These are phyloP conservation scores for Lymantria dispar DNA, from an alignment of 2,888 invertebrate genomes.

Conservation along the genomic window DNA sequence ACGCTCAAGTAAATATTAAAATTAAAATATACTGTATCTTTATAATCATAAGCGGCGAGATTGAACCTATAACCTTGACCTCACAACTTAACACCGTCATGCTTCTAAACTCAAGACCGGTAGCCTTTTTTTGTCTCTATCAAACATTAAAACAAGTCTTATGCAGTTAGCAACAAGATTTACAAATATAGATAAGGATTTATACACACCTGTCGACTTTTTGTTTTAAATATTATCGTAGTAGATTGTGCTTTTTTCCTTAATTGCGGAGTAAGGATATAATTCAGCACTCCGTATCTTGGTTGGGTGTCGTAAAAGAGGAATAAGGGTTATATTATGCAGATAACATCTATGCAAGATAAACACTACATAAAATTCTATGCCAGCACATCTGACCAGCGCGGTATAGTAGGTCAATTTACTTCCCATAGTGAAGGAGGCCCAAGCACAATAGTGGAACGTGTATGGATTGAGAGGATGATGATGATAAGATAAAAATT, in stretches of 20 bases:
- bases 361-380: too few species aligned
- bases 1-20: too few species aligned
- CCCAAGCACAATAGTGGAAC: too few species aligned
- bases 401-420: too few species aligned
- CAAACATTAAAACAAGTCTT: slow-evolving; percentile 1
- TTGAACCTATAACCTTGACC: slow-evolving; percentile 7
- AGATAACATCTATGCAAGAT: too few species aligned
- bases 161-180: slow-evolving; percentile 6
- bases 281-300: background rate
- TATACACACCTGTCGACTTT: background rate
- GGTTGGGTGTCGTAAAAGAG: background rate
- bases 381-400: too few species aligned
- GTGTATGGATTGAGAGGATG: too few species aligned
- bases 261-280: background rate
- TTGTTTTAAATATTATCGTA: background rate
- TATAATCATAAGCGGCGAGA: background rate
- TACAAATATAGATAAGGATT: background rate
- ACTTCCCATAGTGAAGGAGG: too few species aligned
- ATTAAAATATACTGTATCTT: background rate
- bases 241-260: too few species aligned
- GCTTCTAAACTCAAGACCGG: slow-evolving; percentile 7
- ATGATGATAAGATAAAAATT: too few species aligned
- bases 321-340: background rate
- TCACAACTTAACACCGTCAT: slow-evolving; percentile 4
- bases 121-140: slow-evolving; percentile 10